Percentiles rank a stretch among this genome's conserved stretches.
phyloP scores from a whole-genome alignment of 1,140 invertebrate genomes.

The Condylostylus longicornis region DNA sequence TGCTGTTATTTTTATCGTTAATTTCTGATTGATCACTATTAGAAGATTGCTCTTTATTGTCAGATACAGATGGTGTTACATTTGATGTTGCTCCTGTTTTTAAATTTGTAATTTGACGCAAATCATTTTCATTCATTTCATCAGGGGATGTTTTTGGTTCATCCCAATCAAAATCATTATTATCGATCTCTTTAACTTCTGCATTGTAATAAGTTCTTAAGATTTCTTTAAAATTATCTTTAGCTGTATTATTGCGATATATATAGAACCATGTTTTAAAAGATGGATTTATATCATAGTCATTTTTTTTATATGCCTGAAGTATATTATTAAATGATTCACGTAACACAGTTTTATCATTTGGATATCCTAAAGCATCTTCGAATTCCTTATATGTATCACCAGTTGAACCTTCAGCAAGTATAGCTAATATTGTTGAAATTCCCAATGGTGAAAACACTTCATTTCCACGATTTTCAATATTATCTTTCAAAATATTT shows the following conservation, averaged over 20 bases:
- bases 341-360: conserved; percentile 26
- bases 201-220: conserved; percentile 42
- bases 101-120: no score
- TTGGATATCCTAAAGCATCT: conserved; percentile 38
- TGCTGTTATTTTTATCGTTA: conserved; percentile 23
- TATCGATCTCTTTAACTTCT: conserved; percentile 40
- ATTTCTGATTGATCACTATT: conserved; percentile 3
- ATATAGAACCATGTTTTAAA: conserved; percentile 49
- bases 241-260: conserved; percentile 44
- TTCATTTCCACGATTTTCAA: conserved; percentile 40
- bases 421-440: conserved; percentile 40
- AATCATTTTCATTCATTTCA: conserved; percentile 8
- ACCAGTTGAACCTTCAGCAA: conserved; percentile 42
- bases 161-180: conserved; percentile 29
- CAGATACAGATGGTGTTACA: background rate
- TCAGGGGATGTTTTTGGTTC: conserved; percentile 19
- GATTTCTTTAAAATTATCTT: conserved; percentile 40
- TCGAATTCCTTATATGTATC: conserved; percentile 40
- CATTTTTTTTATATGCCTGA: conserved; percentile 37
- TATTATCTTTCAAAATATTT: conserved; percentile 25
- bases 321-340: conserved; percentile 34
- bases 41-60: no score
- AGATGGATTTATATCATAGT: conserved; percentile 37
- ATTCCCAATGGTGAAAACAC: conserved; percentile 48
- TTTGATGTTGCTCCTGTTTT: background rate